Conservation (phyloP, 2,888 invertebrate species). For the Agriopis leucophaearia region DNA sequence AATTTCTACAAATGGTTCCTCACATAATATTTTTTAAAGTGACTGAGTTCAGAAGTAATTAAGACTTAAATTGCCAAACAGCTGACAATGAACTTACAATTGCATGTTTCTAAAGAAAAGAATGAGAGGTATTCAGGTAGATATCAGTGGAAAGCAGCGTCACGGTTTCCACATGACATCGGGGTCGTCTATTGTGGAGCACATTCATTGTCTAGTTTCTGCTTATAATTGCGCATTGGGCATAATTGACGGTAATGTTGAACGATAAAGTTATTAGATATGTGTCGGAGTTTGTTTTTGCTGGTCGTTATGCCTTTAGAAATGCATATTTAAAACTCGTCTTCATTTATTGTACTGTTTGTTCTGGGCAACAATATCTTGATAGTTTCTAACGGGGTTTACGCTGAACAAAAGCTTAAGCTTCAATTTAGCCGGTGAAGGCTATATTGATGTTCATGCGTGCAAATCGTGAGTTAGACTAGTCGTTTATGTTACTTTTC, state of each 20-base stretch:
- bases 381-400: conserved; percentile 27
- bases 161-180: conserved; percentile 82
- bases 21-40: too few relatives aligned
- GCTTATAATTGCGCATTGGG: conserved; percentile 44
- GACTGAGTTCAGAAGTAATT: too few relatives aligned
- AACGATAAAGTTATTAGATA: conserved; percentile 37
- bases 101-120: conserved; percentile 51
- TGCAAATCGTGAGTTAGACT: conserved; percentile 24
- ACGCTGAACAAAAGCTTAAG: conserved; percentile 19
- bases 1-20: too few relatives aligned
- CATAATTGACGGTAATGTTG: conserved; percentile 37
- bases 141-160: conserved; percentile 80
- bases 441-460: conserved; percentile 14
- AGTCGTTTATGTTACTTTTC: conserved; percentile 10
- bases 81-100: conserved; percentile 52
- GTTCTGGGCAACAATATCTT: conserved; percentile 16
- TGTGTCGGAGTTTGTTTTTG: conserved; percentile 20
- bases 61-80: conserved; percentile 48
- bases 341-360: conserved; percentile 23
- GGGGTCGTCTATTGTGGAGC: conserved; percentile 75
- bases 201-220: conserved; percentile 66
- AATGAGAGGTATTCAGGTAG: conserved; percentile 64
- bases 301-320: conserved; percentile 8
- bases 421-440: conserved; percentile 11
- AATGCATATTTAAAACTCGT: conserved; percentile 18